A percentile compares a stretch with the other conserved stretches of the same genome.
Conservation (phyloP, 2,888 invertebrate species). For the Epinotia bilunana region DNA sequence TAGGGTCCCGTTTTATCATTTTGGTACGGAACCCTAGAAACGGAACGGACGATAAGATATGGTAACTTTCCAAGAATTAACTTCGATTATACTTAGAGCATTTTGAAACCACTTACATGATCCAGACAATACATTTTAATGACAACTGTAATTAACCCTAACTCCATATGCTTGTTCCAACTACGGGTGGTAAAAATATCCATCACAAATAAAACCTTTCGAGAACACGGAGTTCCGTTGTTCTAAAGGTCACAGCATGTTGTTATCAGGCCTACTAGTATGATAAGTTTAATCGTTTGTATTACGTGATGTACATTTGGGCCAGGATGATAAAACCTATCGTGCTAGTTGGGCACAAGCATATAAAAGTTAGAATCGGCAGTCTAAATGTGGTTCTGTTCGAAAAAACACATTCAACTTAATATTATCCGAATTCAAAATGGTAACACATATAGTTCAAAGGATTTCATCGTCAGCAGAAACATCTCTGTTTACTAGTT, state of each 20-base stretch:
- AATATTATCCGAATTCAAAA: background rate
- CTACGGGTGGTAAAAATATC: conserved; percentile 1
- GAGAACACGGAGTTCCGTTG: background rate
- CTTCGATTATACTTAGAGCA: background rate
- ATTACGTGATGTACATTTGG: too few species aligned
- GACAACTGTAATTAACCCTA: conserved; percentile 23
- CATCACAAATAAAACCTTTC: conserved; percentile 2
- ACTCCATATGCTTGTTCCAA: conserved; percentile 11
- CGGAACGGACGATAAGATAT: background rate
- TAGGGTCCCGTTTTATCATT: too few species aligned
- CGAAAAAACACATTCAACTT: background rate
- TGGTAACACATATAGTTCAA: background rate
- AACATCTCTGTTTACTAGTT: background rate
- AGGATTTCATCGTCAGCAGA: background rate
- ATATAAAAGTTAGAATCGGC: background rate
- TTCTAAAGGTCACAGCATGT: conserved; percentile 18
- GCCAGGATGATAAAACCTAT: too few species aligned
- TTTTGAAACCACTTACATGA: conserved; percentile 14
- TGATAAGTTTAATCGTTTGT: too few species aligned
- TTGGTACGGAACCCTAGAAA: too few species aligned
- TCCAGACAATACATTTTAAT: conserved; percentile 30
- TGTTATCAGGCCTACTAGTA: background rate
- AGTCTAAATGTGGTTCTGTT: background rate
- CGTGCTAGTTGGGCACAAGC: too few species aligned
- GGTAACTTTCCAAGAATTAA: conserved; percentile 3